Percentiles rank a stretch among this genome's conserved stretches.
Evolutionary conservation across 2,888 invertebrate genomes (phyloP).

Genomic region (Microctonus hyperodae): DNA sequence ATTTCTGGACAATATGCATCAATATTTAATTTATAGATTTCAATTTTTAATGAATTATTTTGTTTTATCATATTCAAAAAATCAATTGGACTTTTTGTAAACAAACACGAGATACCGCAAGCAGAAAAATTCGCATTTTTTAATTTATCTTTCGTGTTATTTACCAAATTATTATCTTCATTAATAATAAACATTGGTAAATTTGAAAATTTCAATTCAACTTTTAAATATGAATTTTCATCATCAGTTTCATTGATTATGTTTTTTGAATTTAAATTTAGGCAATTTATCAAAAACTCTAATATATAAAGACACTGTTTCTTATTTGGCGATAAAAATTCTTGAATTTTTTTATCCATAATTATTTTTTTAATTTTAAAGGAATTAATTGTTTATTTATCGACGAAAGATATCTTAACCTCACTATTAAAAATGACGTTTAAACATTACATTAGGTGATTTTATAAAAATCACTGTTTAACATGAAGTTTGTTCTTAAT

Average conservation of each 20-base stretch:
- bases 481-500: not conserved
- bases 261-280: constrained; percentile 37
- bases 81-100: constrained; percentile 40
- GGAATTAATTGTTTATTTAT: not conserved
- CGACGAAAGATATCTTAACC: not conserved
- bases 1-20: constrained; percentile 24
- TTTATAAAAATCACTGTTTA: not conserved
- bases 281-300: constrained; percentile 43
- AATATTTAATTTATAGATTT: constrained; percentile 33
- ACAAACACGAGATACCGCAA: constrained; percentile 46
- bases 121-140: constrained; percentile 37
- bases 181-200: constrained; percentile 47
- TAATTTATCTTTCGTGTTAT: constrained; percentile 29
- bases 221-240: constrained; percentile 34
- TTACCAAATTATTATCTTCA: constrained; percentile 40
- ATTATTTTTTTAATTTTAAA: not conserved
- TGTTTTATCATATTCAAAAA: constrained; percentile 34
- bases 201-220: constrained; percentile 43
- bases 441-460: not conserved
- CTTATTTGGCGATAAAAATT: constrained; percentile 24
- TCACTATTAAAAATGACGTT: not conserved
- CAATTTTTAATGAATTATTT: constrained; percentile 37
- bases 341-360: not conserved
- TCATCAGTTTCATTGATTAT: constrained; percentile 36
- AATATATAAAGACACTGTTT: constrained; percentile 47